Evolutionary conservation across 2,888 invertebrate species (phyloP).

Genomic region (Neoscelio sp.): DNA sequence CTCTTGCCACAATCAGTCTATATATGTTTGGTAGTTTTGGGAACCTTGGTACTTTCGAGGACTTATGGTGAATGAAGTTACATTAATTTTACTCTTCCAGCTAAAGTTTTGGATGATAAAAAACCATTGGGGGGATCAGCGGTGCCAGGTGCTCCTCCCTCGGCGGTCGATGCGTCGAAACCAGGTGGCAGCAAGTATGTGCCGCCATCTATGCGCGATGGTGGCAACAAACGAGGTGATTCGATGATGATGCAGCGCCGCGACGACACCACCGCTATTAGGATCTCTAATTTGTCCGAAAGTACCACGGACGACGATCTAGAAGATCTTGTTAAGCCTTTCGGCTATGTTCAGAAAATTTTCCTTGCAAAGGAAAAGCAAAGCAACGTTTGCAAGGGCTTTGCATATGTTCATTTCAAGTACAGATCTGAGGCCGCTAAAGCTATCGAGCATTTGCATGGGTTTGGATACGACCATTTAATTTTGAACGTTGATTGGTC

Average conservation of each 20-base stretch:
- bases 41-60: no score
- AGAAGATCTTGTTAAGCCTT: constrained; percentile 96
- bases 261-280: constrained; percentile 95
- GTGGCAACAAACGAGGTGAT: constrained; percentile 90
- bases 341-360: constrained; percentile 96
- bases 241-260: constrained; percentile 87
- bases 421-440: constrained; percentile 95
- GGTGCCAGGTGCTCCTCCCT: constrained; percentile 73
- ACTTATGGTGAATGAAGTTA: no score
- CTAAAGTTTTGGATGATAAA: constrained; percentile 81
- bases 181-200: constrained; percentile 89
- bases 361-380: constrained; percentile 97
- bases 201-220: constrained; percentile 95
- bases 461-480: constrained; percentile 98
- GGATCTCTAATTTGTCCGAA: constrained; percentile 98
- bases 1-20: no score
- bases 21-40: no score
- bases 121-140: constrained; percentile 75
- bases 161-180: constrained; percentile 74
- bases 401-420: constrained; percentile 99
- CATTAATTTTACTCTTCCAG: no score
- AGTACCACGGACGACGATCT: constrained; percentile 97
- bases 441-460: constrained; percentile 95
- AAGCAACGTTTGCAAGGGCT: constrained; percentile 96
- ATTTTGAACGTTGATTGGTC: constrained; percentile 99